A percentile compares a stretch with the other conserved stretches of the same genome.
phyloP scores from a whole-genome alignment of 2,797 vertebrate genomes.

The Molossus molossus region DNA sequence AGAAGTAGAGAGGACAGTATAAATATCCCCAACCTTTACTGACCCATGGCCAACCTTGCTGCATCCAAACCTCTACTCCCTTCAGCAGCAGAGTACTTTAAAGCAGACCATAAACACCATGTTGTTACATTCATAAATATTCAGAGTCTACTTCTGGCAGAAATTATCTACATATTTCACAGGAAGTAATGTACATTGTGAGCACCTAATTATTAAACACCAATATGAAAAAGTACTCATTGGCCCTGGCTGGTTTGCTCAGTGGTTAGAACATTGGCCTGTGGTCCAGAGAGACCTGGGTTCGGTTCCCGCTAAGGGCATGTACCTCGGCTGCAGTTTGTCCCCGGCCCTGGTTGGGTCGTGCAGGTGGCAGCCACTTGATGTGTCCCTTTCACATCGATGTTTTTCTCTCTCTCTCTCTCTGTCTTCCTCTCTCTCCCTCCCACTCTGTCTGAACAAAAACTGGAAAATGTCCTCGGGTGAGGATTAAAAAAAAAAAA shows the following conservation, averaged over 20 bases:
- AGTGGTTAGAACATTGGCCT: too few species aligned
- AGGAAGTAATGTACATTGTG: not conserved
- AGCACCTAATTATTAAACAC: constrained; percentile 1
- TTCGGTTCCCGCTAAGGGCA: too few species aligned
- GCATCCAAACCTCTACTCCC: not conserved
- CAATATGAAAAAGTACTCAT: not conserved
- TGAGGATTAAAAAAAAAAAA: not conserved
- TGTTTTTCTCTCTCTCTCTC: too few species aligned
- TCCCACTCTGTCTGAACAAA: too few species aligned
- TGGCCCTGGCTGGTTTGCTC: not conserved
- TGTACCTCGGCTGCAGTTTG: too few species aligned
- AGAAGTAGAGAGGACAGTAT: not conserved
- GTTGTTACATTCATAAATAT: not conserved
- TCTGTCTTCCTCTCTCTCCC: too few species aligned
- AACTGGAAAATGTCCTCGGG: too few species aligned
- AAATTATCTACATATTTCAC: not conserved
- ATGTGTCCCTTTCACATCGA: too few species aligned
- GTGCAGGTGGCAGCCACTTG: too few species aligned
- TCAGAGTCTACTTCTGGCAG: not conserved
- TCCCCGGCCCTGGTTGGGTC: too few species aligned
- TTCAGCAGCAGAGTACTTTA: not conserved
- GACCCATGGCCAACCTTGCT: not conserved
- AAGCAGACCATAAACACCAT: not conserved
- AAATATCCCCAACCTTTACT: not conserved
- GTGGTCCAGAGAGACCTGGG: too few species aligned